Conservation (phyloP, 2,888 invertebrate genomes). For the Epinotia nisella region DNA sequence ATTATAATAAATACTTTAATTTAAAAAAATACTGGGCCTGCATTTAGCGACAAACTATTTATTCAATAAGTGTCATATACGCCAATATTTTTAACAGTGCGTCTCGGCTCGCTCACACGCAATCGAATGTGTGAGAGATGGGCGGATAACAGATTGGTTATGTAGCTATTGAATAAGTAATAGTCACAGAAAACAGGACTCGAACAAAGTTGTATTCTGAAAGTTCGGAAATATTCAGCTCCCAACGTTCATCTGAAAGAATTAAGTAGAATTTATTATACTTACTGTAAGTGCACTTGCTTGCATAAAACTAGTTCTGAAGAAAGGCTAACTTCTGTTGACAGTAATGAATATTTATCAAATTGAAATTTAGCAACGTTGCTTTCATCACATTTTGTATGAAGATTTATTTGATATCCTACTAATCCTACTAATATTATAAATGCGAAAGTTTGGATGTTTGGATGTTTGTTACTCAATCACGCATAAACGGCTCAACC, state of each 20-base stretch:
- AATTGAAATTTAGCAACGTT: slow-evolving; percentile 6
- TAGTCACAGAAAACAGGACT: neutral
- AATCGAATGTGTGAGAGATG: too few relatives aligned
- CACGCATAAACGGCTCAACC: too few relatives aligned
- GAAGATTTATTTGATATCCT: neutral
- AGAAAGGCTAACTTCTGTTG: slow-evolving; percentile 14
- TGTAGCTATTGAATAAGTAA: neutral
- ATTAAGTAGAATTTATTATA: slow-evolving; percentile 11
- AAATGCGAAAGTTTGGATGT: too few relatives aligned
- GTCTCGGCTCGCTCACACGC: neutral
- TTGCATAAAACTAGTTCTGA: slow-evolving; percentile 15
- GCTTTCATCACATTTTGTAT: neutral
- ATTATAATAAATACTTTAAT: neutral
- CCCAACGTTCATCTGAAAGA: neutral
- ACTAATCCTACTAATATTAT: too few relatives aligned
- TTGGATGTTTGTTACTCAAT: too few relatives aligned
- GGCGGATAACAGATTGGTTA: neutral
- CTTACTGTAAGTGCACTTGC: neutral
- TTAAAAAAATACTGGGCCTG: neutral
- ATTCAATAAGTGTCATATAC: neutral
- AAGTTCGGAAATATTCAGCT: slow-evolving; percentile 2
- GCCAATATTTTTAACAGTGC: neutral
- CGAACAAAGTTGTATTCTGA: neutral
- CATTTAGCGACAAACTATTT: neutral
- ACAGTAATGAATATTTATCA: slow-evolving; percentile 18